Conservation (phyloP, 2,888 invertebrate species). For the Polylopha cassiicola region DNA sequence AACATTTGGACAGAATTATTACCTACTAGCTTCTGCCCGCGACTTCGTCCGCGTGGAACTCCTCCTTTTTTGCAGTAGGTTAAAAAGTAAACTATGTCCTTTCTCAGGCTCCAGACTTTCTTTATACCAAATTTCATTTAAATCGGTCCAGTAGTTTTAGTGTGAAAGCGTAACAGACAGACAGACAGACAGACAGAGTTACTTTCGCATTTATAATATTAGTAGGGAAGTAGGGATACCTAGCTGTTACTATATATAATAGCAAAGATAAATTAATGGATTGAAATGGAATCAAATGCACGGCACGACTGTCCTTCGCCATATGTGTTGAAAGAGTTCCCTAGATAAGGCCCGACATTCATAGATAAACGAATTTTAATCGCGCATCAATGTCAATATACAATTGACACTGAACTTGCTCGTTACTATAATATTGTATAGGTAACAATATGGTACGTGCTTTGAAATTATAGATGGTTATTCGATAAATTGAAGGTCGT, state of each 20-base stretch:
- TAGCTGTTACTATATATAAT: background rate
- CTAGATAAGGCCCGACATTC: constrained; percentile 31
- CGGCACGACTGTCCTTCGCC: constrained; percentile 33
- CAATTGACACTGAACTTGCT: constrained; percentile 41
- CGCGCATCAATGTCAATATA: constrained; percentile 39
- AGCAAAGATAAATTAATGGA: background rate
- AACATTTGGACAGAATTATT: too few relatives aligned
- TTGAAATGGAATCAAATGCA: constrained; percentile 10
- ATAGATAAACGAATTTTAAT: constrained; percentile 39
- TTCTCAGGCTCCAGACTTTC: too few relatives aligned
- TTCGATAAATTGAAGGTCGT: constrained; percentile 14
- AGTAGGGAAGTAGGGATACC: background rate
- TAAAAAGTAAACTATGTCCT: too few relatives aligned
- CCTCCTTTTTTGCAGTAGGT: too few relatives aligned
- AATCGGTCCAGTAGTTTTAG: too few relatives aligned
- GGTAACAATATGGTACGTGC: constrained; percentile 12
- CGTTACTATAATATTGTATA: constrained; percentile 24
- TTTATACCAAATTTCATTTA: too few relatives aligned
- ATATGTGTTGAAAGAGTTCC: constrained; percentile 31
- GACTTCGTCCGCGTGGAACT: too few relatives aligned
- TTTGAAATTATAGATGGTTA: constrained; percentile 16
- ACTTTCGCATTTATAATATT: too few relatives aligned
- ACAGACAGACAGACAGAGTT: too few relatives aligned
- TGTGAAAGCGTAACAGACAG: too few relatives aligned
- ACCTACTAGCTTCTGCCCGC: too few relatives aligned